Evolutionary conservation across 23 tunicate species (phyloP).

Genomic region (Ciona savignyi): DNA sequence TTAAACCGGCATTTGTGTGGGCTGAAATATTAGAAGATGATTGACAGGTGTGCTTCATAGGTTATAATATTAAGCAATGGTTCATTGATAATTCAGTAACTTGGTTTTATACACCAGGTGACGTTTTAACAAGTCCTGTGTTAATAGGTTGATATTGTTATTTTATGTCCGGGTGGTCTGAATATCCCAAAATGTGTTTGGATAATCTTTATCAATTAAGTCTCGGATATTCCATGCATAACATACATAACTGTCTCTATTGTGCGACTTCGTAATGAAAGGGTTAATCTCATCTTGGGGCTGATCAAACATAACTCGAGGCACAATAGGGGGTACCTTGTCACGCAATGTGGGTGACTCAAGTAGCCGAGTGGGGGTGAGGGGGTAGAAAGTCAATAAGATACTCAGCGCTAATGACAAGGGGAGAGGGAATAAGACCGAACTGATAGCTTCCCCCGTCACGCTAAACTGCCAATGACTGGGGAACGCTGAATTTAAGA

Average conservation of each 20-base stretch:
- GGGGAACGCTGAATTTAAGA: not conserved
- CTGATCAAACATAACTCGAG: conserved; percentile 8
- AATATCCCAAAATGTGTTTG: too few relatives aligned
- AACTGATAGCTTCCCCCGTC: conserved; percentile 3
- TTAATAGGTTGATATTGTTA: too few relatives aligned
- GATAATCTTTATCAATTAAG: too few relatives aligned
- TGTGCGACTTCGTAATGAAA: conserved; percentile 29
- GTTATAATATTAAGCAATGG: too few relatives aligned
- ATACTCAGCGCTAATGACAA: conserved; percentile 15
- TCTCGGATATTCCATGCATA: too few relatives aligned
- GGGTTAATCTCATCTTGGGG: conserved; percentile 10
- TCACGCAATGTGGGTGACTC: conserved; percentile 43
- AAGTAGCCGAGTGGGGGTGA: not conserved
- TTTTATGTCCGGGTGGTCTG: too few relatives aligned
- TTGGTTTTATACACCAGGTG: too few relatives aligned
- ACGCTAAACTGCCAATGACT: conserved; percentile 27
- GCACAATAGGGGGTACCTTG: not conserved
- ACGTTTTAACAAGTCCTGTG: too few relatives aligned
- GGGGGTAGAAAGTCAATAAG: conserved; percentile 11
- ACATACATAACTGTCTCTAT: conserved; percentile 16
- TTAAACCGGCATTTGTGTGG: too few relatives aligned
- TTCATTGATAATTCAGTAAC: too few relatives aligned
- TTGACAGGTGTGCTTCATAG: too few relatives aligned
- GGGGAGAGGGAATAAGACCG: conserved; percentile 3
- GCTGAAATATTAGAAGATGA: too few relatives aligned